These are phyloP conservation scores for Acanthopagrus latus DNA, from an alignment of 2,797 vertebrate genomes.

Conservation along the genomic window DNA sequence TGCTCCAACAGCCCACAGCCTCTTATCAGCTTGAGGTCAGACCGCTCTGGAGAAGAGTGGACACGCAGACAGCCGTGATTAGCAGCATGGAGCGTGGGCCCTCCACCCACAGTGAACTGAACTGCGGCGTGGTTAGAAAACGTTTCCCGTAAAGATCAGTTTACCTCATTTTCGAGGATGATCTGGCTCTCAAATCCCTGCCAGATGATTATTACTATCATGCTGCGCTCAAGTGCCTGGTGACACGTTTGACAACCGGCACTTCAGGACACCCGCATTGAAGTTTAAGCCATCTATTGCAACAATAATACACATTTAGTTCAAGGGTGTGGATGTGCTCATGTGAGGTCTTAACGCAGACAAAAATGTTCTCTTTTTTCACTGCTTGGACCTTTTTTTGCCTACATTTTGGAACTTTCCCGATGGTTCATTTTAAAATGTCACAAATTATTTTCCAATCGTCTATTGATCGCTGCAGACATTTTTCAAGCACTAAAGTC, in stretches of 20 bases:
- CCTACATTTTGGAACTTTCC: too few species aligned
- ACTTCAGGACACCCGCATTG: conserved; percentile 39
- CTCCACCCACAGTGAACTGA: conserved; percentile 43
- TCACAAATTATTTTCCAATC: too few species aligned
- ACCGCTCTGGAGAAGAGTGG: conserved; percentile 42
- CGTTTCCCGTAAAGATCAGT: conserved; percentile 40
- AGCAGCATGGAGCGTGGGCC: conserved; percentile 49
- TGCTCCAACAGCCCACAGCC: conserved; percentile 22
- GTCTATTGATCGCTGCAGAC: too few species aligned
- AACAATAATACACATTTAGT: conserved; percentile 33
- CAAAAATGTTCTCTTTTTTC: background rate
- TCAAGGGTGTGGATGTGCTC: background rate
- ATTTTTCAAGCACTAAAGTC: too few species aligned
- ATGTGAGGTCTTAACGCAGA: conserved; percentile 6
- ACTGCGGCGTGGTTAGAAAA: conserved; percentile 44
- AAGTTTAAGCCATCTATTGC: conserved; percentile 37
- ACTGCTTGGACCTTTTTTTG: background rate
- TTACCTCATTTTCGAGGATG: conserved; percentile 29
- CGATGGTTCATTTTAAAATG: too few species aligned
- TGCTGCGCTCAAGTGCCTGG: conserved; percentile 16
- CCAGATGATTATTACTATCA: conserved; percentile 35
- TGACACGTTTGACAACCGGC: conserved; percentile 35
- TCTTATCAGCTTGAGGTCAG: conserved; percentile 63
- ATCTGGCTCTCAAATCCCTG: conserved; percentile 38
- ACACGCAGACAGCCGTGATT: conserved; percentile 53